phyloP scores from a whole-genome alignment of 1,140 invertebrate genomes.

The Bombus confusus region DNA sequence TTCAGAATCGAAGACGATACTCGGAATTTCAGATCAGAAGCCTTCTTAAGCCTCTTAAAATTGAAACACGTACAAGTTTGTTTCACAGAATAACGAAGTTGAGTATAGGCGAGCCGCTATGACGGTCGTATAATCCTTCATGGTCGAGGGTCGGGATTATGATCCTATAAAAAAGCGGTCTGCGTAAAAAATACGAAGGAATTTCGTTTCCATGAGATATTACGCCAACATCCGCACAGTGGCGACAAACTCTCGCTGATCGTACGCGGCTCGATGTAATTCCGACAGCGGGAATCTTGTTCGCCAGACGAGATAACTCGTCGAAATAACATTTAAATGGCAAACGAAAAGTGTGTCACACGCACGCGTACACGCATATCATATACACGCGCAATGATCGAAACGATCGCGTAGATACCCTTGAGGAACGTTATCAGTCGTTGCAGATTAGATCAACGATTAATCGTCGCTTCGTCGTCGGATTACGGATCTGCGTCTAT shows the following conservation, averaged over 20 bases:
- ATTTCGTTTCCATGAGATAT: slow-evolving; percentile 1
- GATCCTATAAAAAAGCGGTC: slow-evolving; percentile 9
- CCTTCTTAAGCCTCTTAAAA: slow-evolving; percentile 8
- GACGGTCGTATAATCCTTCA: slow-evolving; percentile 18
- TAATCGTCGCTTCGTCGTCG: too few relatives aligned
- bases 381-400: neutral
- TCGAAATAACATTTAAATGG: slow-evolving; percentile 4
- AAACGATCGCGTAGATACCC: neutral
- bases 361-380: too few relatives aligned
- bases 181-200: slow-evolving; percentile 31
- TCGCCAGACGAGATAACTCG: neutral
- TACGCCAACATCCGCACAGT: neutral
- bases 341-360: slow-evolving; percentile 14
- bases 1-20: neutral
- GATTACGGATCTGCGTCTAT: too few relatives aligned
- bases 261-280: slow-evolving; percentile 1
- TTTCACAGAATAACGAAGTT: slow-evolving; percentile 1
- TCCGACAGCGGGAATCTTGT: neutral
- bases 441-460: too few relatives aligned
- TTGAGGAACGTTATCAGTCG: neutral
- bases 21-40: neutral
- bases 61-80: slow-evolving; percentile 4
- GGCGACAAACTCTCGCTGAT: neutral
- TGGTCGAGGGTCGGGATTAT: neutral
- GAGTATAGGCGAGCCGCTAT: neutral